Evolutionary conservation across 2,888 invertebrate genomes (phyloP), one percentile per base, ranked within the genome.

Genomic region (Tetheella fluctuosa): DNA sequence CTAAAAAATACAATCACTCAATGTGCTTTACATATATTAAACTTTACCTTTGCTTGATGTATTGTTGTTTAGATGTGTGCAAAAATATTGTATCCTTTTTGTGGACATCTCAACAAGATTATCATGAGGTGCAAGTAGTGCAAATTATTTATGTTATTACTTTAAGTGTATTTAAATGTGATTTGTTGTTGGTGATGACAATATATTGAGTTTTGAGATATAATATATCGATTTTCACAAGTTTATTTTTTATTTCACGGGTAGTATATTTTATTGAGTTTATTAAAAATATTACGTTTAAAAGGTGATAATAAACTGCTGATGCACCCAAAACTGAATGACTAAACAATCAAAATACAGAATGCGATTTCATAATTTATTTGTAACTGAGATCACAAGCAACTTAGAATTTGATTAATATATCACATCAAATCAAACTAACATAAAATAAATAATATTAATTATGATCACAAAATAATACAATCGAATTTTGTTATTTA

Each of bases 311-410:
- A n/a, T 2, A 13, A 34, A 34, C 13, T 13, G 34, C 4, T 13
- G 34, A 34, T 2, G 13, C 34, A 13, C 13, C 13, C 34, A 2
- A 6, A 25, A 25, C 25, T 34, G 4, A 25, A 57, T 52, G 8
- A 59, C 34, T 20, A 58, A 55, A 42, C 54, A 62, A 63, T 67
- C 48, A 58, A 68, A 63, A 67, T 61, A 57, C 13, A 67, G 60
- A 63, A 52, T 60, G 72, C 67, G 73, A 83, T 88, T 89, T 85
- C 68, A 83, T 79, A 80, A 80, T 86, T 86, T 89, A 86, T 89
- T 89, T 77, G 73, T 82, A 81, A 86, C 79, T 91, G 92, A 91
- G 92, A 91, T 92, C 92, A 90, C 90, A 89, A 88, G 76, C 82
- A 80, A 88, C 86, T 84, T 87, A 81, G 64, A 84, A 84, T 83